These are phyloP conservation scores for Nasonia oneida DNA, from an alignment of 2,888 invertebrate genomes.

Conservation along the genomic window DNA sequence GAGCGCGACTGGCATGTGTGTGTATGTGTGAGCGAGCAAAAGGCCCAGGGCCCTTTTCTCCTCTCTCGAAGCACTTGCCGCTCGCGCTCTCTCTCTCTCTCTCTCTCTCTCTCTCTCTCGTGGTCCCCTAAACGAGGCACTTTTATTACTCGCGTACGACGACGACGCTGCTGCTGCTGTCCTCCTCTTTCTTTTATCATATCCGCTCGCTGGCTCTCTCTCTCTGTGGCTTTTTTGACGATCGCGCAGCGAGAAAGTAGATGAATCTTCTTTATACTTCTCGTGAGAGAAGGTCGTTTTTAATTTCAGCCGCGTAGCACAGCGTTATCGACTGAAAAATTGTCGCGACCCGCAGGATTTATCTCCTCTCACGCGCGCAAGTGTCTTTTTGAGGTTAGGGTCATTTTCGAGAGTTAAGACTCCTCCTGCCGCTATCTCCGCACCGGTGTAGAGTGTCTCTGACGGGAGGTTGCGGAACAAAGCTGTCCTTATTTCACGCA, in stretches of 20 bases:
- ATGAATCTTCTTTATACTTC: conserved; percentile 40
- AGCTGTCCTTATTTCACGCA: neutral
- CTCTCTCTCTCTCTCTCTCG: neutral
- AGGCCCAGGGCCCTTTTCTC: conserved; percentile 48
- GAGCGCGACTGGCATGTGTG: conserved; percentile 74
- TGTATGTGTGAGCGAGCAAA: conserved; percentile 46
- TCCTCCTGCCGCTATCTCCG: neutral
- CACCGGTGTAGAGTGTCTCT: neutral
- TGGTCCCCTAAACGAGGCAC: conserved; percentile 29
- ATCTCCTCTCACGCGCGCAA: neutral
- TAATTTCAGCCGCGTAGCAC: neutral
- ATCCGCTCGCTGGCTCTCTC: neutral
- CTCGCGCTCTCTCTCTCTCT: neutral
- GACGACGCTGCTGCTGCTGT: conserved; percentile 16
- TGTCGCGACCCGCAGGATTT: conserved; percentile 40
- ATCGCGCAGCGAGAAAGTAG: conserved; percentile 40
- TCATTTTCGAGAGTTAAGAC: conserved; percentile 7
- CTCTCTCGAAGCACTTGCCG: conserved; percentile 20
- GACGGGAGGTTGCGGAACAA: neutral
- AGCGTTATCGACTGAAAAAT: conserved; percentile 49
- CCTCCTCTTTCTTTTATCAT: neutral
- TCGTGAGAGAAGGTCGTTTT: neutral
- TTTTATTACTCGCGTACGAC: conserved; percentile 32
- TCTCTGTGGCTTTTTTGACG: neutral
- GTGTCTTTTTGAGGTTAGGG: neutral